Conservation (phyloP, 1,140 invertebrate species). For the Plectrocnemia conspersa region DNA sequence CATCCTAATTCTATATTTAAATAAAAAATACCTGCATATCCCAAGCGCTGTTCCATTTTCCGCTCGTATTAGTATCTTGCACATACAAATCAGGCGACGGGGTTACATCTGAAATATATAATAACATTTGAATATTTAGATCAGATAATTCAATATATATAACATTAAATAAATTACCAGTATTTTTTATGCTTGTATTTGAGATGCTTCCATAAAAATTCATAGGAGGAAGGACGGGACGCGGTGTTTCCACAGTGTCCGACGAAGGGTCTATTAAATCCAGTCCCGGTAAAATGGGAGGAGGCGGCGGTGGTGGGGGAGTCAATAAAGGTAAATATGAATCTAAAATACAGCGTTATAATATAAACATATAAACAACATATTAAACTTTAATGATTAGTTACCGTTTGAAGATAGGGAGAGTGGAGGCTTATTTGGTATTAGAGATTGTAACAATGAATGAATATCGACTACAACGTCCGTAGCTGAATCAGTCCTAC, state of each 20-base stretch:
- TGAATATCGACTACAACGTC: conserved; percentile 37
- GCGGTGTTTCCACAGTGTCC: conserved; percentile 38
- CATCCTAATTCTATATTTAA: too few relatives aligned
- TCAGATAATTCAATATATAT: background rate
- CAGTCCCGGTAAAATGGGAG: conserved; percentile 40
- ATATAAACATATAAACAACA: background rate
- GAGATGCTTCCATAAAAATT: conserved; percentile 23
- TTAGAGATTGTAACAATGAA: conserved; percentile 45
- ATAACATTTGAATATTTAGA: background rate
- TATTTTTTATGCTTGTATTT: conserved; percentile 7
- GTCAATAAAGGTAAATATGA: conserved; percentile 24
- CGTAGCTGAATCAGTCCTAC: conserved; percentile 23
- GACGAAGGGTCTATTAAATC: conserved; percentile 44
- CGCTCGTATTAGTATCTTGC: conserved; percentile 7
- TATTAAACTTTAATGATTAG: conserved; percentile 1
- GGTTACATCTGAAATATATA: conserved; percentile 19
- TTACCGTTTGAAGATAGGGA: conserved; percentile 41
- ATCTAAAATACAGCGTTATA: background rate
- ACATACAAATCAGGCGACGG: conserved; percentile 21
- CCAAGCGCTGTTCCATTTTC: conserved; percentile 26
- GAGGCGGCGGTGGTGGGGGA: conserved; percentile 23
- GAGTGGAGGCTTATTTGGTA: conserved; percentile 38
- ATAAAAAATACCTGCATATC: conserved; percentile 22
- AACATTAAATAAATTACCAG: background rate
- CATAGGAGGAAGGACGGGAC: conserved; percentile 36